Base-by-base conservation (phyloP, 2,113 vertebrate species). In the Plectropomus leopardus region DNA sequence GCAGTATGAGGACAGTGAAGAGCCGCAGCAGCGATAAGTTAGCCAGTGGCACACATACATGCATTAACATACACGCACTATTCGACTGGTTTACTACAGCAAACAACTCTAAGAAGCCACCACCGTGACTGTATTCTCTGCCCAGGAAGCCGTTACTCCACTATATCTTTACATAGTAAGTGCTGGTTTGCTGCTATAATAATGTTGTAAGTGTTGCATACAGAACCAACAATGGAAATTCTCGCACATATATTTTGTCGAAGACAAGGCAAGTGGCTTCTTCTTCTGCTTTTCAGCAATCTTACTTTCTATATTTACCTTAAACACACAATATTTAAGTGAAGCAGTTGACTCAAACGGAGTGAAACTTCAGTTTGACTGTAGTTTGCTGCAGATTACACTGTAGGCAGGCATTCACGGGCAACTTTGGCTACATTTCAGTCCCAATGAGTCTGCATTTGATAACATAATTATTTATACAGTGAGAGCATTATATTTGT, bases 401-500 rank as follows among this genome's bases (percentile, higher is more conserved):
- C 51, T 70, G 23, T 45, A 48, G 28, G 61, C 53, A 66, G 57
- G 45, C 65, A 65, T 54, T 60, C 44, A 36, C 40, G 19, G 54
- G 40, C 40, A 65, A 1, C 30, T 77, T 76, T 80, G 58, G 71
- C 61, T 67, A 17, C 53, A 28, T 73, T 50, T 64, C 26, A 65
- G 7, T 47, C 44, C 26, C 40, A 28, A 19, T 72, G 53, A 86
- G 48, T 76, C 53, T 88, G 64, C 72, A 63, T 84, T 86, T 82
- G 83, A 86, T 74, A 74, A 67, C 53, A 69, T 78, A 72, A 80
- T 86, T 83, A 81, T 86, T 80, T 84, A 71, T 76, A 86, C 74
- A 83, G 72, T 71, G 78, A 63, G 44, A 40, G 76, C 61, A 85
- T 89, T 92, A 75, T 82, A 86, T 85, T 81, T 82, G 66, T 86